Base-by-base conservation (phyloP, 2,113 vertebrate species). In the Gambusia affinis region DNA sequence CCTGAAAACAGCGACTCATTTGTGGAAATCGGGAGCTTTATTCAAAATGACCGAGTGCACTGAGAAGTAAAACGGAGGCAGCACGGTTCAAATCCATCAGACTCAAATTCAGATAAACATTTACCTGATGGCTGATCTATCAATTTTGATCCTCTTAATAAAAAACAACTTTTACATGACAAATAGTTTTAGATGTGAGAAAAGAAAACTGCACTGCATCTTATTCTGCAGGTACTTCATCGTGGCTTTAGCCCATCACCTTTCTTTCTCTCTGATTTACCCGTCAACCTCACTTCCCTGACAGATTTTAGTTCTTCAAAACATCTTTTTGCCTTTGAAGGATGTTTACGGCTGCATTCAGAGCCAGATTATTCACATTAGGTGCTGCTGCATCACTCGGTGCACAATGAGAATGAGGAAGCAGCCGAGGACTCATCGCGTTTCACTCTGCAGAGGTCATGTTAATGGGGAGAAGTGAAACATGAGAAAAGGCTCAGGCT, bases 371-470 rank as follows among this genome's bases (percentile, higher is more conserved):
- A 57, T 54, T 33, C 19, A 31, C 27, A 33, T 64, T 35, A 22
- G 63, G 65, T 28, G 7, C 62, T 1, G 31, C 7, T 64, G 30
- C 30, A 12, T 31, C 24, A 17, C 3, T 72, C 28, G 17, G 42
- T n/a, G 22, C 19, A 57, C 51, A 57, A 57, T 57, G 11, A 15
- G 27, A 4, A 42, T 27, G 22, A 39, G 8, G 24, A 61, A 60
- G 33, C 15, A 67, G 37, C 22, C 27, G n/a, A 24, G 47, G 12
- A 22, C 39, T 27, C 64, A n/a, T 30, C 28, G 14, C 42, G 28
- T 31, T 75, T 57, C 51, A 57, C 51, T 57, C 51, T 57, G 51
- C 22, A 57, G 51, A 57, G 51, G 51, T 57, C 51, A 57, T 57
- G 51, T 57, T 57, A n/a, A 24, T 27, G n/a, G 57, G 29, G 27